Conservation (phyloP, 2,888 invertebrate species). For the Glaucopsyche alexis region DNA sequence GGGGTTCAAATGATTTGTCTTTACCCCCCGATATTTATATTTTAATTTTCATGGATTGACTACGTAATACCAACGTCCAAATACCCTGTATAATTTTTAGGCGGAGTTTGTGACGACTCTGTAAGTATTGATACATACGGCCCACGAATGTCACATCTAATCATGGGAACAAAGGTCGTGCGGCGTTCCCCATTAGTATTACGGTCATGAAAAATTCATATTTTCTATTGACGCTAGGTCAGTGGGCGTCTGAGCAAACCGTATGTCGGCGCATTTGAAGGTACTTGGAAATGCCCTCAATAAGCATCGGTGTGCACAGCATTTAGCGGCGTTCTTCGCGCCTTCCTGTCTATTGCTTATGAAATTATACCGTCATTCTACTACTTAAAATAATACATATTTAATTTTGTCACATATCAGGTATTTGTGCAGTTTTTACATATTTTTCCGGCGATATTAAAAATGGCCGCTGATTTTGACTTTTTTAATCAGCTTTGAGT, state of each 20-base stretch:
- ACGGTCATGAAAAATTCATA: neutral
- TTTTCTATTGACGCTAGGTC: slow-evolving; percentile 38
- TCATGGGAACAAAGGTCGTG: neutral
- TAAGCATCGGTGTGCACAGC: slow-evolving; percentile 67
- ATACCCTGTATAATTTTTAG: no score
- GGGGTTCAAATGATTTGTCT: no score
- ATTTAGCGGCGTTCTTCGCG: slow-evolving; percentile 67
- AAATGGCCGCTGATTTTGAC: no score
- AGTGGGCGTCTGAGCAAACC: slow-evolving; percentile 39
- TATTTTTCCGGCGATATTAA: no score
- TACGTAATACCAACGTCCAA: no score
- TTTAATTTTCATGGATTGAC: no score
- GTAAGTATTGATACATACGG: no score
- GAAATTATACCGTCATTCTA: slow-evolving; percentile 33
- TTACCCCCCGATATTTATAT: no score
- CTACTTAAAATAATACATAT: neutral
- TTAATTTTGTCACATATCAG: neutral
- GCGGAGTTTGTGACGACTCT: no score
- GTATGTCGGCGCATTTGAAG: slow-evolving; percentile 60
- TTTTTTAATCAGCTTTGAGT: no score
- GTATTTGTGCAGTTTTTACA: neutral
- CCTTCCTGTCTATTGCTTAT: slow-evolving; percentile 43
- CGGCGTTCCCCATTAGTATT: no score
- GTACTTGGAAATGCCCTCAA: slow-evolving; percentile 65
- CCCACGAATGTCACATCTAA: neutral